Base-by-base conservation (phyloP, 2,888 invertebrate species). In the Melinopterus prodromus region DNA sequence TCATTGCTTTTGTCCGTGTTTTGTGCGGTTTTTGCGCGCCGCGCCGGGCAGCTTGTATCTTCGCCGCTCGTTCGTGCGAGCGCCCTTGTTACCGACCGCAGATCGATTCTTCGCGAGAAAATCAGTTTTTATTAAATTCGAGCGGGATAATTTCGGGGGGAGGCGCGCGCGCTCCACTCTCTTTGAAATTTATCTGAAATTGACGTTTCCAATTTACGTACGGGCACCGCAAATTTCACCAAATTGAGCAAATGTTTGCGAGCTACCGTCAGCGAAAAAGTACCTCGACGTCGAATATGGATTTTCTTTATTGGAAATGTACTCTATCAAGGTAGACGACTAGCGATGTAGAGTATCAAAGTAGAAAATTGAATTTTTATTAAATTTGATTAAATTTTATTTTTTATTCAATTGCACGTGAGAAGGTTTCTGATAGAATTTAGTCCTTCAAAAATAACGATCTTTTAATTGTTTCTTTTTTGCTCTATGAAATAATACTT, bases 201-300 rank as follows among this genome's bases (percentile, higher is more conserved):
- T 74, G 74, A 74, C 74, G 74, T 74, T 74, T 71, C 36, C 74
- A 74, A 74, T 74, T 74, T 74, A 74, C 16, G 53, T 53, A 53
- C 53, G 53, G 53, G 3, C 9, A 12, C 12, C 53, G 53, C 53
- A 12, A 53, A 53, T 53, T 53, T 53, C 53, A 53, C 53, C 53
- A 53, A 53, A 53, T 53, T 53, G 53, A 53, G 53, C 53, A 53
- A 53, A 53, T 53, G 53, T 53, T 53, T 53, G 53, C 53, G 53
- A 53, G 9, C 9, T 12, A 12, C 53, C 7, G 53, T 53, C 53
- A 53, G 53, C 53, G 53, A 53, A 53, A 53, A 53, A 53, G 53
- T 53, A 53, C 12, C 1, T 53, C 53, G 9, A 53, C 53, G 53
- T 53, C 53, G 53, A 53, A 9, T 53, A 2, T 53, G 53, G 7